Evolutionary conservation across 2,113 vertebrate species (phyloP).

Genomic region (Cinclus cinclus): DNA sequence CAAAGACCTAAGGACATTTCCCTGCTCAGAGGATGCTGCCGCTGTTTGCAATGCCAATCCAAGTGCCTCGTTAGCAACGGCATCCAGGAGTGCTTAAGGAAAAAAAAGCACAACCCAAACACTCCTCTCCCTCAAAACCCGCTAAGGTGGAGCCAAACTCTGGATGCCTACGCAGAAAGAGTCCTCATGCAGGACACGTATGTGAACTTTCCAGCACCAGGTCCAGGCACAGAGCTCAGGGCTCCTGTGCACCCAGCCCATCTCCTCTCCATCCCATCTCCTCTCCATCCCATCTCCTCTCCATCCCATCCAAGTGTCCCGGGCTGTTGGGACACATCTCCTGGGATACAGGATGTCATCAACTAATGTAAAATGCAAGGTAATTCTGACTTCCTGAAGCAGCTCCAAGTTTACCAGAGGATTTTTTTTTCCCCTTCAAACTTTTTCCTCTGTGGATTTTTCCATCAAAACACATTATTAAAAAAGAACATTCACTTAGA

Average conservation of each 20-base stretch:
- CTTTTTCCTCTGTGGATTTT: slow-evolving; percentile 25
- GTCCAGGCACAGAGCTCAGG: slow-evolving; percentile 36
- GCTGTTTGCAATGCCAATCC: background rate
- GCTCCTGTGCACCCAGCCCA: background rate
- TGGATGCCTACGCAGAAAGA: background rate
- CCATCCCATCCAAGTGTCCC: background rate
- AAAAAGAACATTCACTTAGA: background rate
- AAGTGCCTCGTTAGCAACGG: background rate
- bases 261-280: background rate
- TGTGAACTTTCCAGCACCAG: slow-evolving; percentile 28
- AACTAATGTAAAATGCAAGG: background rate
- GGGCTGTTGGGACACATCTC: background rate
- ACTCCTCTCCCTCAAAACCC: background rate
- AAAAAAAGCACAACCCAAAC: slow-evolving; percentile 1
- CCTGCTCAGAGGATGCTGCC: background rate
- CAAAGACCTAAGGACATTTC: background rate
- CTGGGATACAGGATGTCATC: background rate
- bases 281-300: background rate
- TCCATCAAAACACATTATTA: slow-evolving; percentile 58
- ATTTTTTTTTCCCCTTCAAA: background rate
- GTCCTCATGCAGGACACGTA: background rate
- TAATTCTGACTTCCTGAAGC: slow-evolving; percentile 35
- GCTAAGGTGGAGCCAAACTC: slow-evolving; percentile 12
- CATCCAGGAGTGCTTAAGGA: background rate
- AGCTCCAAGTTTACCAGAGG: slow-evolving; percentile 13